Evolutionary conservation across 2,113 vertebrate genomes (phyloP), one percentile per base, ranked within the genome.

Genomic region (Grallaria varia): DNA sequence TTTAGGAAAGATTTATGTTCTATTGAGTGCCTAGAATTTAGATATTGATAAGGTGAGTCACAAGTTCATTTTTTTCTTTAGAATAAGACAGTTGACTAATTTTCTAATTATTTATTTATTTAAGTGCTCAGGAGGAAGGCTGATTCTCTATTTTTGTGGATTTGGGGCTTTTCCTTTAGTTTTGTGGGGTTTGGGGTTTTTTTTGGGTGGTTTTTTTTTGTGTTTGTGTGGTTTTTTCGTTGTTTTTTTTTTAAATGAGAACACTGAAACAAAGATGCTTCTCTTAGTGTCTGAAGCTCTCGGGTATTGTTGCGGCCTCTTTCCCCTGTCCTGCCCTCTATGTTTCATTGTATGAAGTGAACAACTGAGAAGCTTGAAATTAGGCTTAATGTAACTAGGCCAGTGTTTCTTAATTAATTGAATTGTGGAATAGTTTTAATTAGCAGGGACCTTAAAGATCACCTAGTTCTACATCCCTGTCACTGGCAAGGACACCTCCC

Each of bases 321-420:
- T 60, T 76, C 15, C 2, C 4, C 25, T 5, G 5, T 78, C 10
- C 24, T 49, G 12, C 20, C 20, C 5, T 3, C 24, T 14, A 0
- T 27, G 14, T 69, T 14, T 74, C 18, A 12, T 39, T 66, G 31
- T 12, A 31, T 44, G n/a, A 80, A 47, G 56, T 47, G 52, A 71
- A 56, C 0, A 3, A 60, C 40, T 17, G 27, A 66, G 37, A 52
- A 72, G 31, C 17, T 55, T 92, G 52, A 50, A 76, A 72, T 17
- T 25, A 47, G 33, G 10, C 19, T 44, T 75, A 39, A 3, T 37
- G 8, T 59, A 33, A 50, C 49, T 20, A 80, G 73, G n/a, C n/a
- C 35, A 52, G 5, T 19, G 28, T 56, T 89, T 47, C 39, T 82
- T 59, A 39, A 23, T 64, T 44, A 31, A 31, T 12, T 64, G 62